Conservation (phyloP, 2,888 invertebrate species). For the Xylota sylvarum region DNA sequence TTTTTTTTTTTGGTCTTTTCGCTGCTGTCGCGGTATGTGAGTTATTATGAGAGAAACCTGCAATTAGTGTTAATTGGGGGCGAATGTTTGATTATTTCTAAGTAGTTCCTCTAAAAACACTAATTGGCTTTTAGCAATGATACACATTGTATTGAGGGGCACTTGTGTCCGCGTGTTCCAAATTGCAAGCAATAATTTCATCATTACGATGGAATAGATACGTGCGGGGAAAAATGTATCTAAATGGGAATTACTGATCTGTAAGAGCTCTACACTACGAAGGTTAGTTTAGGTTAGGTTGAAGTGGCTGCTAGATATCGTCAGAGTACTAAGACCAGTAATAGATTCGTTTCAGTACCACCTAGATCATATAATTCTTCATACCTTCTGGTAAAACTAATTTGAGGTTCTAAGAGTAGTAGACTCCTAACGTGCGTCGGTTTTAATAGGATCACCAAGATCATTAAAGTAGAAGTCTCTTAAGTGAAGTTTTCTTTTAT, state of each 20-base stretch:
- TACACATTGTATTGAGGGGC: slow-evolving; percentile 4
- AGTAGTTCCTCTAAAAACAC: slow-evolving; percentile 21
- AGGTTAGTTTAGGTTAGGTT: not conserved
- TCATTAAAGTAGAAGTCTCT: too few relatives aligned
- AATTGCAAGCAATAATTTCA: not conserved
- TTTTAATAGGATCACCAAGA: too few relatives aligned
- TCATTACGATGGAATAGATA: not conserved
- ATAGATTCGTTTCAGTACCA: too few relatives aligned
- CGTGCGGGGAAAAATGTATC: not conserved
- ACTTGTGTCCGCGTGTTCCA: not conserved
- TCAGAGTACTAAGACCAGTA: too few relatives aligned
- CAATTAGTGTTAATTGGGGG: slow-evolving; percentile 74
- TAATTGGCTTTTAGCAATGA: slow-evolving; percentile 52
- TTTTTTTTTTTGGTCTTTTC: not conserved
- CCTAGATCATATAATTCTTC: too few relatives aligned
- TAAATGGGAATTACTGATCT: not conserved
- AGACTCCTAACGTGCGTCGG: too few relatives aligned
- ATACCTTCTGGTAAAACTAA: too few relatives aligned
- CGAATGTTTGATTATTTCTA: slow-evolving; percentile 52
- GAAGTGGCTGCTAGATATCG: too few relatives aligned
- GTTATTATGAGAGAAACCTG: slow-evolving; percentile 12
- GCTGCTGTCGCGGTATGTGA: slow-evolving; percentile 12
- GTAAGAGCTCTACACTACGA: not conserved
- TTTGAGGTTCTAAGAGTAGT: too few relatives aligned
- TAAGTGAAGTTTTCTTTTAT: too few relatives aligned